Base-by-base conservation (phyloP, 2,888 invertebrate species). In the Lapara coniferarum region DNA sequence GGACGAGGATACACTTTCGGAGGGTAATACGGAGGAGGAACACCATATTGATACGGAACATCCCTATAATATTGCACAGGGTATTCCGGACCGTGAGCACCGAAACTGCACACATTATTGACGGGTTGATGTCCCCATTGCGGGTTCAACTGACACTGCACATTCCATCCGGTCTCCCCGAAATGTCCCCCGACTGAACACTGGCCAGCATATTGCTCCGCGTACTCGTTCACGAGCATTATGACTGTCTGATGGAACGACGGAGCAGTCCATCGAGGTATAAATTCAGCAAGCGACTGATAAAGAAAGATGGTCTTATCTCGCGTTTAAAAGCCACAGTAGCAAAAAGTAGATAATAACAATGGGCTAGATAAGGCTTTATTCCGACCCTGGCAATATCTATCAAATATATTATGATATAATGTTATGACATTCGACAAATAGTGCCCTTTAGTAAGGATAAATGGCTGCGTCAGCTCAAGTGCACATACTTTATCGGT, bases 251-350 rank as follows among this genome's bases (percentile, higher is more conserved):
- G 75, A 77, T 77, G 69, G 71, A 79, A 79, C 81, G 71, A 74
- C 76, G 74, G 79, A 85, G 80, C 85, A 90, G 93, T 91, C 93
- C 92, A 93, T 92, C 89, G 82, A 88, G 84, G 84, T 79, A 82
- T 87, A 82, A 87, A 88, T 91, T 91, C 90, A 80, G 82, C 89
- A 86, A 84, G 81, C 87, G 84, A 93, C 93, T 93, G 92, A 93
- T 93, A 92, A 80, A 77, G 77, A 85, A 86, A 90, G 92, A 91
- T 91, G 89, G 76, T 83, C 87, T 92, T 93, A 92, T 92, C 92
- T 83, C 78, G 78, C 81, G 82, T 84, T 85, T 86, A 86, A 82
- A 86, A 84, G 84, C 82, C 85, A 85, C 88, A 80, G 89, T 89
- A 88, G 92, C 92, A 84, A 88, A 90, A 90, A 85, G 77, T 88